A percentile compares a stretch with the other conserved stretches of the same genome.
Evolutionary conservation across 2,113 vertebrate genomes (phyloP).

Genomic region (Hyla sarda): DNA sequence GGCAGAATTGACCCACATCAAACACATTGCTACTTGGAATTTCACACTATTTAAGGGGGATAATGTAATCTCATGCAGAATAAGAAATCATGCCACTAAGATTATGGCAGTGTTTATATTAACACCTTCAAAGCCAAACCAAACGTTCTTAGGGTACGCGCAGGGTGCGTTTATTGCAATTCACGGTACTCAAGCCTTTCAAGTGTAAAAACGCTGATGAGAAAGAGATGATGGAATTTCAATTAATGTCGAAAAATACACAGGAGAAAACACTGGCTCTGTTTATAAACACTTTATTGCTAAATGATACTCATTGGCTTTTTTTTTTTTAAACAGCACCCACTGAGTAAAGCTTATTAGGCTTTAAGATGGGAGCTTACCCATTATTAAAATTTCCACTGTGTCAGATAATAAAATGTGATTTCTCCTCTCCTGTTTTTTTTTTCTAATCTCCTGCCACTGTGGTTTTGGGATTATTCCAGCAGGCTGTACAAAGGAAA

Average conservation of each 20-base stretch:
- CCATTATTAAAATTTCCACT: conserved; percentile 76
- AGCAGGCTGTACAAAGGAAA: conserved; percentile 86
- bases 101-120: conserved; percentile 55
- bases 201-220: conserved; percentile 42
- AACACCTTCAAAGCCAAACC: conserved; percentile 37
- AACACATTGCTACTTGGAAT: conserved; percentile 61
- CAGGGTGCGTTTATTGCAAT: not conserved
- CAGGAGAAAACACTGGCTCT: conserved; percentile 47
- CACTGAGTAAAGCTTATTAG: conserved; percentile 66
- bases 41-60: conserved; percentile 63
- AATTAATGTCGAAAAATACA: not conserved
- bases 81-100: conserved; percentile 46
- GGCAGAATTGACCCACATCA: conserved; percentile 64
- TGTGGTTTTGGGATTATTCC: conserved; percentile 90
- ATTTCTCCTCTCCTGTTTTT: conserved; percentile 62
- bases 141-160: conserved; percentile 13
- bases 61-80: conserved; percentile 59
- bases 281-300: conserved; percentile 34
- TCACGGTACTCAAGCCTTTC: conserved; percentile 5
- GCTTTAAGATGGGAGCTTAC: conserved; percentile 66
- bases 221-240: conserved; percentile 20
- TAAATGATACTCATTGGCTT: conserved; percentile 20
- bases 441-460: conserved; percentile 90
- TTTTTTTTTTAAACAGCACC: not conserved
- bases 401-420: conserved; percentile 81